Base-by-base conservation (phyloP, 1,140 invertebrate genomes). In the Drosophila pseudoananassae region DNA sequence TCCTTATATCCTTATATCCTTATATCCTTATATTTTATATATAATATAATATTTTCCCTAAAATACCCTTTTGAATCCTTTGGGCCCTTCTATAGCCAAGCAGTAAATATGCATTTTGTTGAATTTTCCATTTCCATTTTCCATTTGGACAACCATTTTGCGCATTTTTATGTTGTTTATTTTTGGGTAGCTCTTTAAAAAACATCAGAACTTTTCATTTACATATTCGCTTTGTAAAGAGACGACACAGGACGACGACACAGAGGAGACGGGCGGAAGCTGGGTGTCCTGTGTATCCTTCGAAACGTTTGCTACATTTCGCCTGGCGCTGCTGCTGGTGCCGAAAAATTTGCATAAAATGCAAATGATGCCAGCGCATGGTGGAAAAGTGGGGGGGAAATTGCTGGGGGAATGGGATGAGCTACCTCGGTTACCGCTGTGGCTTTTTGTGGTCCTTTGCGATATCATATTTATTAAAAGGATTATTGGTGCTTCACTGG, bases 391-490 rank as follows among this genome's bases (percentile, higher is more conserved):
- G 29, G 29, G 27, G 15, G n/a, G 56, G 1, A 10, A 46, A 38
- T 51, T 38, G 25, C 27, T 36, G 33, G 45, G 20, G 12, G 46
- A 43, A 38, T n/a, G 47, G 75, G 57, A 61, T 65, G 59, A 63
- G 58, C 71, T 56, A 53, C 69, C 57, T 76, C 61, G 60, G 61
- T 69, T 75, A 64, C 64, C 74, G 74, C 61, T 87, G 78, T 88
- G 83, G 83, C 83, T 88, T 90, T 85, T 71, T 85, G 74, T 81
- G 77, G 80, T 90, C 75, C 80, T 91, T 85, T 90, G 88, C 81
- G 89, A 85, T 91, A 91, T 91, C 84, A 91, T 91, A 91, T 91
- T 91, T 91, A 91, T 89, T 91, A 91, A 91, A 91, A 91, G 89
- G 89, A 91, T 91, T 91, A 91, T 91, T 91, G 89, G 84, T 91